Conservation (phyloP, 1,140 invertebrate species). For the Bombus picipes region DNA sequence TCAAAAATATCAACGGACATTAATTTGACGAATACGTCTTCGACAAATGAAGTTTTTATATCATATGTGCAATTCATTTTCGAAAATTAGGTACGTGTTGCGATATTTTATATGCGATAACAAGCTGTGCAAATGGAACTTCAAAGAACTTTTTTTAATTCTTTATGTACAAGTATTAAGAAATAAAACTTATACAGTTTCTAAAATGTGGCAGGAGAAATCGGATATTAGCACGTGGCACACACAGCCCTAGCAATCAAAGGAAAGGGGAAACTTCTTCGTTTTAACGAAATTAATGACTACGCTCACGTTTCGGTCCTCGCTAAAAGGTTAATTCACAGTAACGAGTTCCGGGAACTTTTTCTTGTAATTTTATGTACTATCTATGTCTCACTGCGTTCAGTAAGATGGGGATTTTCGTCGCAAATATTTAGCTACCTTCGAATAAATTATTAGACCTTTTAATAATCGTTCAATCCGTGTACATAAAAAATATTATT, state of each 20-base stretch:
- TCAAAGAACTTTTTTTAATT: neutral
- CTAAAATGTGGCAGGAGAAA: neutral
- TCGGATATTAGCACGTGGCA: neutral
- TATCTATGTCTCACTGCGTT: neutral
- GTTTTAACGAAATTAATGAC: constrained; percentile 45
- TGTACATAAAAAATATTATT: neutral
- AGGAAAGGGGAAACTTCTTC: constrained; percentile 31
- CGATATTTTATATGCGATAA: too few relatives aligned
- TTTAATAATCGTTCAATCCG: neutral
- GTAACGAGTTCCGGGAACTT: constrained; percentile 44
- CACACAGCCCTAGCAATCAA: constrained; percentile 47
- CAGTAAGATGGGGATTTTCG: neutral
- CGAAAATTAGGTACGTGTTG: too few relatives aligned
- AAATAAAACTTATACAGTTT: neutral
- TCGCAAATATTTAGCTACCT: too few relatives aligned
- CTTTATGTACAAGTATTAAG: too few relatives aligned
- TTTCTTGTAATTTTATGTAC: neutral
- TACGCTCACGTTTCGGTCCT: constrained; percentile 21
- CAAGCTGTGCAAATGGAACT: neutral
- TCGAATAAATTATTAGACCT: constrained; percentile 30
- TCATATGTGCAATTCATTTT: too few relatives aligned
- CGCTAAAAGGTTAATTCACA: constrained; percentile 32
- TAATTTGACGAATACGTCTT: too few relatives aligned
- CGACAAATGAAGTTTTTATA: too few relatives aligned
- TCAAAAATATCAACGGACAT: too few relatives aligned